Percentiles rank a stretch among this genome's conserved stretches.
phyloP scores from a whole-genome alignment of 2,888 invertebrate genomes.

The Formica aserva region DNA sequence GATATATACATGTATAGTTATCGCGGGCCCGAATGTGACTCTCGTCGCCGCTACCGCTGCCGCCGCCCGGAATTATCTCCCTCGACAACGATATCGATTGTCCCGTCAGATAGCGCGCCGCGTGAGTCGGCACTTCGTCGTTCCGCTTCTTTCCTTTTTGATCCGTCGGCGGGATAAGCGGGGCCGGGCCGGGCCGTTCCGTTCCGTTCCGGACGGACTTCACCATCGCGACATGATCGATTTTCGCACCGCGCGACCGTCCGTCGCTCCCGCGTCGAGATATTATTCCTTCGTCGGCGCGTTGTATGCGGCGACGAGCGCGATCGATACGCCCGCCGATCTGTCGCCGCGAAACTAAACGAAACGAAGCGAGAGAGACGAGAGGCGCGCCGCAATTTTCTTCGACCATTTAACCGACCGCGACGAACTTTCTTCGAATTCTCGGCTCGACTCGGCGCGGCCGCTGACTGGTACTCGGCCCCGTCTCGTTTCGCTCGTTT shows the following conservation, averaged over 20 bases:
- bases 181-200: constrained; percentile 44
- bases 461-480: constrained; percentile 47
- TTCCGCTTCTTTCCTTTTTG: constrained; percentile 70
- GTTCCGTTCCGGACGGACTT: constrained; percentile 39
- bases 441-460: not conserved
- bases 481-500: constrained; percentile 53
- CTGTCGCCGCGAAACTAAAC: constrained; percentile 40
- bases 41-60: constrained; percentile 31
- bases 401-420: constrained; percentile 53
- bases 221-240: constrained; percentile 53
- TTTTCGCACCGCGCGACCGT: constrained; percentile 51
- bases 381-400: constrained; percentile 48
- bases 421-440: constrained; percentile 53
- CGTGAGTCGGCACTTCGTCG: constrained; percentile 73
- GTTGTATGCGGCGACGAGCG: constrained; percentile 34
- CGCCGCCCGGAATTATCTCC: constrained; percentile 72
- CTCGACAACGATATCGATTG: constrained; percentile 75
- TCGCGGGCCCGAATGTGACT: constrained; percentile 67
- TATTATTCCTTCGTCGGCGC: constrained; percentile 50
- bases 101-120: constrained; percentile 69
- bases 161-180: constrained; percentile 67
- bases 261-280: constrained; percentile 46
- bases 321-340: constrained; percentile 51
- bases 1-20: constrained; percentile 66
- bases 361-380: constrained; percentile 22